phyloP scores from a whole-genome alignment of 2,888 invertebrate genomes.

The Chironomus tentans region DNA sequence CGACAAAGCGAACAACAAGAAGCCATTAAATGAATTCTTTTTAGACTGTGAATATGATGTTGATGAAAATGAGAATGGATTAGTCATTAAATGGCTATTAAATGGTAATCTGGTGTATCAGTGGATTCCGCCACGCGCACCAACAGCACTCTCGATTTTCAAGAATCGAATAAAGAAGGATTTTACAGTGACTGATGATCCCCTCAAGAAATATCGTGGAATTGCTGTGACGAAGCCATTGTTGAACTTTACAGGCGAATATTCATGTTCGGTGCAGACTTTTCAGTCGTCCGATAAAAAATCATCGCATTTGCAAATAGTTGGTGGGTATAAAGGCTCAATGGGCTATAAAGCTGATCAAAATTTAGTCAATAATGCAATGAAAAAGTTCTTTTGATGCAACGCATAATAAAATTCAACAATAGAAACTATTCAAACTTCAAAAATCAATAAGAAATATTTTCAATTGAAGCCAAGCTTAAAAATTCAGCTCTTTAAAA shows the following conservation, averaged over 20 bases:
- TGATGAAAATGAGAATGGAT: slow-evolving; percentile 38
- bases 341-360: background rate
- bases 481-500: too few relatives aligned
- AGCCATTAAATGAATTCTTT: slow-evolving; percentile 29
- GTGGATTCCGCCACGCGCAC: slow-evolving; percentile 42
- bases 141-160: slow-evolving; percentile 41
- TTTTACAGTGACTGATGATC: slow-evolving; percentile 32
- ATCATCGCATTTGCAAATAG: slow-evolving; percentile 41
- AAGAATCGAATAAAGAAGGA: slow-evolving; percentile 42
- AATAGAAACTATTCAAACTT: too few relatives aligned
- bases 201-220: slow-evolving; percentile 39
- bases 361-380: background rate
- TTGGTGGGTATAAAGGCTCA: slow-evolving; percentile 34
- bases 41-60: slow-evolving; percentile 42
- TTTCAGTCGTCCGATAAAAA: slow-evolving; percentile 42
- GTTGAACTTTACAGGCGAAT: slow-evolving; percentile 44
- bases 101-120: slow-evolving; percentile 42
- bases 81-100: slow-evolving; percentile 42
- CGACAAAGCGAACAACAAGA: slow-evolving; percentile 6
- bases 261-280: slow-evolving; percentile 42
- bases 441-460: too few relatives aligned
- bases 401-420: too few relatives aligned
- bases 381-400: too few relatives aligned
- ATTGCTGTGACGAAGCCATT: slow-evolving; percentile 42
- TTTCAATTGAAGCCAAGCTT: too few relatives aligned